Base-by-base conservation (phyloP, 2,797 vertebrate species). In the Argyrosomus regius region DNA sequence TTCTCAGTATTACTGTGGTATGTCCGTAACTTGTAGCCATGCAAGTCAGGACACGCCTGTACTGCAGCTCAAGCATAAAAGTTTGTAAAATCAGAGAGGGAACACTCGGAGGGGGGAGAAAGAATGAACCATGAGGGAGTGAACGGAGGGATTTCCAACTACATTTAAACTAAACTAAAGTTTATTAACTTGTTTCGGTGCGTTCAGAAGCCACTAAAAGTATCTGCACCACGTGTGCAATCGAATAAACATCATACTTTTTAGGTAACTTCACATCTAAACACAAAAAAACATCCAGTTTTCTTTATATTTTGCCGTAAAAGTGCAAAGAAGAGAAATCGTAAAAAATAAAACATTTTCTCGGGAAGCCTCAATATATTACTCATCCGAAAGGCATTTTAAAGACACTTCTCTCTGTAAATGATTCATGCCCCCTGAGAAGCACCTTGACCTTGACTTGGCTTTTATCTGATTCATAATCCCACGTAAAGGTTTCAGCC, bases 41-140 rank as follows among this genome's bases (percentile, higher is more conserved):
- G 56, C 89, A 88, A 72, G 91, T 48, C 78, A n/a, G 67, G 71
- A 89, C 93, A 86, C 39, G 91, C 84, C 66, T 26, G n/a, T 59
- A 45, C 63, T 54, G 48, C 26, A 67, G 45, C 10, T 68, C 31
- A 46, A 17, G 17, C 41, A 20, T 22, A 64, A 52, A 13, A 56
- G 39, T 56, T 24, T 39, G 35, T 9, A 9, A 39, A 39, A 39
- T 39, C 43, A 59, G 17, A 20, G 10, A 48, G 49, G 11, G 22
- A 86, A 67, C 39, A 56, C 1, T 0, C 0, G 35, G 35, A 0
- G 28, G 46, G 4, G 43, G 22, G 10, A 64, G 9, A 66, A 24
- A 61, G 60, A 73, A 12, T 16, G 53, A 45, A 50, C 2, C 31
- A 17, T 52, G 16, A 56, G 8, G n/a, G 26, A 49, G 16, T 28